phyloP scores from a whole-genome alignment of 2,888 invertebrate genomes.

The Amblyjoppa proteus region DNA sequence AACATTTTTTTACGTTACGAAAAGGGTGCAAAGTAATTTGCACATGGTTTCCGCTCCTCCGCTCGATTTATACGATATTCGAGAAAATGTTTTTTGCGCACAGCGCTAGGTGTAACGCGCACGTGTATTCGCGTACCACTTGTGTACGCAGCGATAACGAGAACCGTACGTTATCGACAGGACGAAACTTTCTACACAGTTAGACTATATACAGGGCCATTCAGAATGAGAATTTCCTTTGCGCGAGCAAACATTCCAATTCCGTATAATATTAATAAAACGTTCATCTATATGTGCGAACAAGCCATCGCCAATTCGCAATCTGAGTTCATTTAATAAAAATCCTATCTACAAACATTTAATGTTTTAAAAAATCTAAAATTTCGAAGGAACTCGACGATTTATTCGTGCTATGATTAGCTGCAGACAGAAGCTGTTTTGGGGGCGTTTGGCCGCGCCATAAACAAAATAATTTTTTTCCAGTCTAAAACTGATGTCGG shows the following conservation, averaged over 20 bases:
- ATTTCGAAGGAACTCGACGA: not conserved
- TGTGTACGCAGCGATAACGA: slow-evolving; percentile 71
- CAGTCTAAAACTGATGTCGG: too few species aligned
- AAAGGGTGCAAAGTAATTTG: too few species aligned
- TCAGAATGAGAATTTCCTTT: slow-evolving; percentile 27
- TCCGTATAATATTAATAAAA: not conserved
- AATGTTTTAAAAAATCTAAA: not conserved
- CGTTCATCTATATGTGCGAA: not conserved
- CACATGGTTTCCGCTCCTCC: too few species aligned
- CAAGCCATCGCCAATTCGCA: too few species aligned
- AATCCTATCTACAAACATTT: too few species aligned
- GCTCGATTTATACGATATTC: slow-evolving; percentile 24
- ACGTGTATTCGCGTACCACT: slow-evolving; percentile 61
- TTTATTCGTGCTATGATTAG: not conserved
- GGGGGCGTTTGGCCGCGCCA: too few species aligned
- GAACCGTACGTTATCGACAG: slow-evolving; percentile 67
- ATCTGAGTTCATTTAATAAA: too few species aligned
- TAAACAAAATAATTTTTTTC: too few species aligned
- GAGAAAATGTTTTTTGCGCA: slow-evolving; percentile 29
- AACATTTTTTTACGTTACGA: too few species aligned
- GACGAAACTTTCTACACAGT: slow-evolving; percentile 72
- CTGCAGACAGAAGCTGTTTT: too few species aligned
- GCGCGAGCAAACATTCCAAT: not conserved
- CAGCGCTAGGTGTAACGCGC: slow-evolving; percentile 14
- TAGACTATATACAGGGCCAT: slow-evolving; percentile 40